phyloP scores from a whole-genome alignment of 2,113 vertebrate genomes.

The Malurus alboscapulatus region DNA sequence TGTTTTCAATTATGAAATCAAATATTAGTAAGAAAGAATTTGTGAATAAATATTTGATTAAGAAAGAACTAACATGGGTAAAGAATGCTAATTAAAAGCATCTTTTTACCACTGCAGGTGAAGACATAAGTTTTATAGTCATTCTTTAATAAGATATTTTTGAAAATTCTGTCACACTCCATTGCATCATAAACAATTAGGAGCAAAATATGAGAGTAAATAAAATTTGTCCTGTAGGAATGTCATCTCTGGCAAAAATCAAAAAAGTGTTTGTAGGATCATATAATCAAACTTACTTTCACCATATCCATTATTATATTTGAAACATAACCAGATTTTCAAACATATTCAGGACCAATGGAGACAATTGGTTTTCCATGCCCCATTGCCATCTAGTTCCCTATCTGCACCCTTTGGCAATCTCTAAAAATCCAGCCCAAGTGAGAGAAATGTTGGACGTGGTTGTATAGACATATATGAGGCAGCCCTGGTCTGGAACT shows the following conservation, averaged over 20 bases:
- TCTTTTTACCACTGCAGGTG: background rate
- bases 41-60: background rate
- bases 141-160: background rate
- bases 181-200: background rate
- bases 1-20: background rate
- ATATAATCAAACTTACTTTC: background rate
- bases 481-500: background rate
- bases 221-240: background rate
- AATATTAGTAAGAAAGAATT: background rate
- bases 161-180: background rate
- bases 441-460: accelerated
- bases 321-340: background rate
- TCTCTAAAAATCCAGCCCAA: background rate
- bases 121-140: background rate
- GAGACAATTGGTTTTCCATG: background rate
- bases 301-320: background rate
- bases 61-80: background rate
- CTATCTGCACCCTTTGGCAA: background rate
- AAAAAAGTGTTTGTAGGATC: background rate
- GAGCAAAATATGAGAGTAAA: background rate
- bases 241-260: background rate
- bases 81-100: background rate
- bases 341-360: background rate
- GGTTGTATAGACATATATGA: accelerated
- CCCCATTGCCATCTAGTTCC: accelerated